Percentiles rank a stretch among this genome's conserved stretches.
Evolutionary conservation across 2,888 invertebrate genomes (phyloP).

Genomic region (Gonocerus acuteangulatus): DNA sequence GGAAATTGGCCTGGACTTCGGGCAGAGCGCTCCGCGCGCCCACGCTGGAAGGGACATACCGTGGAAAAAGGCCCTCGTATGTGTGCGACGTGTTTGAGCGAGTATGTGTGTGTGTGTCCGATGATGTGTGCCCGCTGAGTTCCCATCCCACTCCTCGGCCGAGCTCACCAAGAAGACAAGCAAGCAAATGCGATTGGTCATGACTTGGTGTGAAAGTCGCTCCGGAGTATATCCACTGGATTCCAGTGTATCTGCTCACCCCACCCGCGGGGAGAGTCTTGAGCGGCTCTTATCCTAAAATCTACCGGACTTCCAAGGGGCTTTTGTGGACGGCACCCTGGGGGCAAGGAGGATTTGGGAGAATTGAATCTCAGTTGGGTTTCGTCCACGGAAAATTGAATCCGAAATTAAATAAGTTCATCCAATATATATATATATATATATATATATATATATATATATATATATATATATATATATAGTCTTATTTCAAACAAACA

Average conservation of each 20-base stretch:
- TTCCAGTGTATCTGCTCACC: constrained; percentile 25
- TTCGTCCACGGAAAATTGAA: no score
- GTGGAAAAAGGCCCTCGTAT: neutral
- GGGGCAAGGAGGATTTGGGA: no score
- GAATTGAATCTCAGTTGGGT: no score
- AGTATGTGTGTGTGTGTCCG: neutral
- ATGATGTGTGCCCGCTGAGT: constrained; percentile 8
- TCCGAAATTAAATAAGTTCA: no score
- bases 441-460: no score
- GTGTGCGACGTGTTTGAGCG: neutral
- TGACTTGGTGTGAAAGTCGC: constrained; percentile 24
- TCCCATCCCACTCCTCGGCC: constrained; percentile 2
- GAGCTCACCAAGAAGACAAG: neutral
- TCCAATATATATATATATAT: no score
- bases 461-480: no score
- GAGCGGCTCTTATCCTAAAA: no score
- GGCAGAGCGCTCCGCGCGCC: neutral
- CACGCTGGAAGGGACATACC: neutral
- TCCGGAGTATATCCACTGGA: constrained; percentile 5
- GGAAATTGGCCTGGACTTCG: no score
- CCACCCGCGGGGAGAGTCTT: neutral
- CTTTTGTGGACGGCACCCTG: no score
- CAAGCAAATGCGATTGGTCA: constrained; percentile 25
- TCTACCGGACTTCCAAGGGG: no score
- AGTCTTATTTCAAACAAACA: no score